Evolutionary conservation across 2,113 vertebrate genomes (phyloP), one percentile per base, ranked within the genome.

Genomic region (Pelecanoides urinatrix): DNA sequence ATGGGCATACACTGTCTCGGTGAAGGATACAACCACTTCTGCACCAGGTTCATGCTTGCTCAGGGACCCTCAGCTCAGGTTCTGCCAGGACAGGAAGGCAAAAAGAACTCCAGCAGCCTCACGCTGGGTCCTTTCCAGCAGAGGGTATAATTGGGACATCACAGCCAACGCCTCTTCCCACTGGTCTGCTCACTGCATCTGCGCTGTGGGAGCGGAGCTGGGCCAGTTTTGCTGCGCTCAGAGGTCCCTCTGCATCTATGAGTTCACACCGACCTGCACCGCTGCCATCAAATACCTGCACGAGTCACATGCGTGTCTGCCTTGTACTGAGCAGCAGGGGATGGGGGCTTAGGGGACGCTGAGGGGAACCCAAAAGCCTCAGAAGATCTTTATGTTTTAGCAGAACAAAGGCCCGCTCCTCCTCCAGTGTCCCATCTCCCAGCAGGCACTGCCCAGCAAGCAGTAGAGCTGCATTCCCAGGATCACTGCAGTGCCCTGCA

Each of bases 271-370:
- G 6, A 5, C 4, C 1, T 27, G 11, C 58, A 29, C 32, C 1
- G 3, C 68, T 63, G 42, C 10, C 38, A 55, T 32, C 7, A 2
- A 56, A 63, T 2, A 42, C 0, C 1, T 8, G 38, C 5, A 4
- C 1, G 8, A 65, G 38, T 26, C 50, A 40, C 34, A 26, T 2
- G 15, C 1, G 3, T 25, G 21, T 61, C 25, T 71, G 55, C 56
- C 47, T 72, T 5, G 0, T 25, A 56, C 42, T 26, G 80, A 67
- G 42, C 73, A 68, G 19, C 42, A 80, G 23, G 17, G 19, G 4
- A 47, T 18, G 16, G 30, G 14, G 17, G 6, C n/a, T 52, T 38
- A 20, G 73, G 50, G 34, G 27, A 44, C 1, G 11, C 45, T n/a
- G 29, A 52, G 23, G 17, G 5, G 34, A 7, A 52, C 38, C 50